Evolutionary conservation across 2,113 vertebrate species (phyloP).

Genomic region (Bolborhynchus lineola): DNA sequence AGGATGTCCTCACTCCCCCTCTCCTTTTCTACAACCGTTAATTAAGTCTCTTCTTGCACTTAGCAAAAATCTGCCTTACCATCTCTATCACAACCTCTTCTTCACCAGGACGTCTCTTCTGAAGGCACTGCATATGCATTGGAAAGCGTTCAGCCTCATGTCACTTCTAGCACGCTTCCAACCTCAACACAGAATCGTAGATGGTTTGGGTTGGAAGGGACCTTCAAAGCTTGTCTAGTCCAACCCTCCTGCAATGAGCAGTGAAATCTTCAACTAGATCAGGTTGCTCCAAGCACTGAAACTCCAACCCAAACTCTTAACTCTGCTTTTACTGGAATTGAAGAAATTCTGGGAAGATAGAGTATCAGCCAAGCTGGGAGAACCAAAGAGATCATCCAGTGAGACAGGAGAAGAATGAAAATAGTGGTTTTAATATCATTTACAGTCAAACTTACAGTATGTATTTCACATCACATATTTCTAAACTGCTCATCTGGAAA

Average conservation of each 20-base stretch:
- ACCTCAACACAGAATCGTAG: not conserved
- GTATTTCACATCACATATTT: constrained; percentile 73
- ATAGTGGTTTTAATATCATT: constrained; percentile 82
- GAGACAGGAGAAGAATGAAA: constrained; percentile 78
- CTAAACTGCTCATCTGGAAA: constrained; percentile 80
- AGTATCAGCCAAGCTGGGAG: not conserved
- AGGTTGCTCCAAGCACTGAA: not conserved
- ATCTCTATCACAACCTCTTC: not conserved
- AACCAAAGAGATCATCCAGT: constrained; percentile 34
- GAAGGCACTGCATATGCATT: accelerated
- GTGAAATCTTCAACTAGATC: not conserved
- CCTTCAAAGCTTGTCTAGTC: not conserved
- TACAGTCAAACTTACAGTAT: constrained; percentile 77
- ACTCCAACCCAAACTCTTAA: not conserved
- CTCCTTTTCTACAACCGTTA: not conserved
- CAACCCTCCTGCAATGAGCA: not conserved
- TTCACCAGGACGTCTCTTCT: not conserved
- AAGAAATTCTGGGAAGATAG: not conserved
- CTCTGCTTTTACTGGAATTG: not conserved
- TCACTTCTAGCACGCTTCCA: not conserved
- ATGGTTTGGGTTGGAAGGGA: not conserved
- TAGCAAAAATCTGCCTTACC: not conserved
- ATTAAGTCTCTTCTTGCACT: not conserved
- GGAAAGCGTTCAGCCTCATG: not conserved
- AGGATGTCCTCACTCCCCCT: not conserved